phyloP scores from a whole-genome alignment of 2,888 invertebrate genomes.

The Drosophila villosipedis region DNA sequence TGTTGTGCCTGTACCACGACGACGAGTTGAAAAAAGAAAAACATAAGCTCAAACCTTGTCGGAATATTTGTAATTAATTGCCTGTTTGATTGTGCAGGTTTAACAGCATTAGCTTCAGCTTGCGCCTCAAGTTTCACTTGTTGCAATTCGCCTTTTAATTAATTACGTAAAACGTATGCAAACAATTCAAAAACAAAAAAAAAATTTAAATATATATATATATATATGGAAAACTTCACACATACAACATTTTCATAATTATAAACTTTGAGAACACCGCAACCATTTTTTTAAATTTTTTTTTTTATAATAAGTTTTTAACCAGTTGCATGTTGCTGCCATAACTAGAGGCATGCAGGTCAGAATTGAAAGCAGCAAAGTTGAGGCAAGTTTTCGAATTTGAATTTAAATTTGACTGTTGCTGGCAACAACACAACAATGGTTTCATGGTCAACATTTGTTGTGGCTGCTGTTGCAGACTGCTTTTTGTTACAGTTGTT shows the following conservation, averaged over 20 bases:
- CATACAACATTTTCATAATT: constrained; percentile 49
- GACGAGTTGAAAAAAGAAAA: not conserved
- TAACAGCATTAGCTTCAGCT: constrained; percentile 25
- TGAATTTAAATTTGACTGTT: constrained; percentile 67
- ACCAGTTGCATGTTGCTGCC: constrained; percentile 41
- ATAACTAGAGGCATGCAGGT: constrained; percentile 13
- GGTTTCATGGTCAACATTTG: constrained; percentile 66
- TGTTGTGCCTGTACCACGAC: not conserved
- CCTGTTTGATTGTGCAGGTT: constrained; percentile 59
- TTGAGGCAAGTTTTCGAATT: constrained; percentile 38
- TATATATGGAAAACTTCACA: constrained; percentile 20
- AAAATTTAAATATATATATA: not conserved
- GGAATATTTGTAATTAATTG: constrained; percentile 69
- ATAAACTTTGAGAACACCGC: constrained; percentile 39
- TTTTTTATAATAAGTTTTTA: constrained; percentile 22
- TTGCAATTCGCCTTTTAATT: constrained; percentile 43
- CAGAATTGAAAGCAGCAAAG: constrained; percentile 48
- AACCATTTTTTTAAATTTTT: constrained; percentile 22
- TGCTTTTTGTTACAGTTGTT: constrained; percentile 9
- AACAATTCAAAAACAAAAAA: constrained; percentile 12
- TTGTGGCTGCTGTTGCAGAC: constrained; percentile 18
- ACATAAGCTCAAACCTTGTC: constrained; percentile 47
- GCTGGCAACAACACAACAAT: constrained; percentile 33
- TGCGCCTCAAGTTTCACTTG: constrained; percentile 36
- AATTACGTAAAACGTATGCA: constrained; percentile 56